phyloP scores from a whole-genome alignment of 1,140 invertebrate genomes.

The Drosophila ficusphila region DNA sequence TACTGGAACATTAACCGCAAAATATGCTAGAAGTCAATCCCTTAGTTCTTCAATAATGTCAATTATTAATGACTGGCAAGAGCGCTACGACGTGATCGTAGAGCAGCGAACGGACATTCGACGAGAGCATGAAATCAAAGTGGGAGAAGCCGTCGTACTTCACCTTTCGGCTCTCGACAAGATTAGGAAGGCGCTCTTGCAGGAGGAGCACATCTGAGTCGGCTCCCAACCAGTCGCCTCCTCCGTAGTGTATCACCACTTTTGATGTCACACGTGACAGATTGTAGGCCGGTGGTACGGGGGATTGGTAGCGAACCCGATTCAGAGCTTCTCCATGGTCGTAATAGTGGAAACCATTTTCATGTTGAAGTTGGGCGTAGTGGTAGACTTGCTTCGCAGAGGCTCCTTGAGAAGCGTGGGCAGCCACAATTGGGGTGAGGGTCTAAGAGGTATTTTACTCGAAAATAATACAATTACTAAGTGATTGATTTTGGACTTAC shows the following conservation, averaged over 20 bases:
- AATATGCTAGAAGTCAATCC: not conserved
- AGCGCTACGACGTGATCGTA: constrained; percentile 20
- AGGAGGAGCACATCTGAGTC: constrained; percentile 20
- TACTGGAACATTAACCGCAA: too few relatives aligned
- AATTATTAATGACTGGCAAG: not conserved
- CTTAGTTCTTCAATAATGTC: too few relatives aligned
- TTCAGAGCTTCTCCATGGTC: constrained; percentile 32
- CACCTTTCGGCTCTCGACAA: constrained; percentile 23
- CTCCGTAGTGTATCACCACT: constrained; percentile 39
- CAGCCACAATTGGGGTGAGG: constrained; percentile 33
- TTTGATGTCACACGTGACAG: constrained; percentile 10
- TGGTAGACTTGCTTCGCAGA: constrained; percentile 41
- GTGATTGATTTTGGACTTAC: too few relatives aligned
- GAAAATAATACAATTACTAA: too few relatives aligned
- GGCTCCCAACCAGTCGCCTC: constrained; percentile 39
- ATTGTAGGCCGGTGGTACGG: constrained; percentile 32
- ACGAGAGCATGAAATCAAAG: constrained; percentile 49
- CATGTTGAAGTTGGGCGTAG: constrained; percentile 41
- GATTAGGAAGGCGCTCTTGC: constrained; percentile 17
- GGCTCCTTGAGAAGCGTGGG: constrained; percentile 49
- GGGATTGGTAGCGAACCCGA: not conserved
- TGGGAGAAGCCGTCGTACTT: constrained; percentile 21
- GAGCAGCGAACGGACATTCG: constrained; percentile 25
- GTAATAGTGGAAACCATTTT: constrained; percentile 13
- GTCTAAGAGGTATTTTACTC: constrained; percentile 8